phyloP scores from a whole-genome alignment of 2,113 vertebrate species.

The Uria lomvia region DNA sequence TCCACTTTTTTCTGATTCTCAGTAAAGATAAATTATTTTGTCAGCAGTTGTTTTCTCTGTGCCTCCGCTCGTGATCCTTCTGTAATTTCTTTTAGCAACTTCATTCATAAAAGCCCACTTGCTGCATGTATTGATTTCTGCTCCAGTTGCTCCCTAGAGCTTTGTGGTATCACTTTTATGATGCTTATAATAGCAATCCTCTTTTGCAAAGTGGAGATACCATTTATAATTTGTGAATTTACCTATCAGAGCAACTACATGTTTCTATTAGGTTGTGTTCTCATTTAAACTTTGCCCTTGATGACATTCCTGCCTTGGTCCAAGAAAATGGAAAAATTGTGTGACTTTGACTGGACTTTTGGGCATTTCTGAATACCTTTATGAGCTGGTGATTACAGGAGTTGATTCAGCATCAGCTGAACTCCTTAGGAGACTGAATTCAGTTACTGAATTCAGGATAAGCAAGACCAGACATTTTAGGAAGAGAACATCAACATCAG shows the following conservation, averaged over 20 bases:
- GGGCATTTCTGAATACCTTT: background rate
- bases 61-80: background rate
- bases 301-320: background rate
- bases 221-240: background rate
- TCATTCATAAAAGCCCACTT: background rate
- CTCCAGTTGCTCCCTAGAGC: background rate
- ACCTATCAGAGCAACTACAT: background rate
- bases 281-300: background rate
- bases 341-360: background rate
- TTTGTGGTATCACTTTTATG: background rate
- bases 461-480: background rate
- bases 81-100: background rate
- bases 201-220: background rate
- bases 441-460: background rate
- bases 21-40: background rate
- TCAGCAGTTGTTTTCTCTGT: background rate
- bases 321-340: background rate
- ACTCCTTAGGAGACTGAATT: background rate
- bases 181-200: background rate
- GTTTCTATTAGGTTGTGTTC: background rate
- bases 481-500: background rate
- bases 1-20: background rate
- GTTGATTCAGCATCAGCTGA: background rate
- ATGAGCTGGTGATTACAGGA: background rate
- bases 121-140: background rate